Base-by-base conservation (phyloP, 2,888 invertebrate genomes). In the Diarsia brunnea region DNA sequence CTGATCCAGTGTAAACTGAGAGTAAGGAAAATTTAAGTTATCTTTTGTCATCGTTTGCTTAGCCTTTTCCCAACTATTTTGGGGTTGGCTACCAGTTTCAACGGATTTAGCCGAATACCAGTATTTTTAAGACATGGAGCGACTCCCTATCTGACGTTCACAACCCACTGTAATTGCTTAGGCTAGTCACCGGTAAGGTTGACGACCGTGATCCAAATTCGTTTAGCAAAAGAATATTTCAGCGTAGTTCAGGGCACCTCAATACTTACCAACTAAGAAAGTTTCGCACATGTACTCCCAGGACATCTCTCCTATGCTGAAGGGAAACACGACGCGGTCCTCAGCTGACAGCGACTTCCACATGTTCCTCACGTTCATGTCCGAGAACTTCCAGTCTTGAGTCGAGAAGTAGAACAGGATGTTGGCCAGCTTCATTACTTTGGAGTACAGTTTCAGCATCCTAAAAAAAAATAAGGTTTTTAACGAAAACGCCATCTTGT, bases 391-490 rank as follows among this genome's bases (percentile, higher is more conserved):
- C 98, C 99, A 99, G 81, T 98, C 97, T 81, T 97, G 97, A 19
- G 97, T 97, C 5, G 98, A 97, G 95, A 99, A 99, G 93, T 98
- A 98, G 87, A 98, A 97, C 64, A 98, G 95, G 0, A 98, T 98
- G 69, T 97, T 97, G 87, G 98, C 97, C 71, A 98, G 97, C 86
- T 97, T 97, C 94, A 98, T 98, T 73, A 99, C 97, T 92, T 98
- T 98, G 77, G 97, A 96, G 94, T 98, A 98, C 0, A 98, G 96
- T 86, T 97, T 97, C 27, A 98, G 95, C 96, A 98, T 97, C 89
- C 98, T 98, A 95, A 0, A 89, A 95, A 0, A 89, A 91, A 60
- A 27, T 10, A 12, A 61, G 8, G 14, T 19, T 21, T 64, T 53
- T 24, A 47, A 47, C n/a, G n/a, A 60, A 4, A 60, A 2, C 49